These are phyloP conservation scores for Volucella zonaria DNA, from an alignment of 2,888 invertebrate genomes.

Conservation along the genomic window DNA sequence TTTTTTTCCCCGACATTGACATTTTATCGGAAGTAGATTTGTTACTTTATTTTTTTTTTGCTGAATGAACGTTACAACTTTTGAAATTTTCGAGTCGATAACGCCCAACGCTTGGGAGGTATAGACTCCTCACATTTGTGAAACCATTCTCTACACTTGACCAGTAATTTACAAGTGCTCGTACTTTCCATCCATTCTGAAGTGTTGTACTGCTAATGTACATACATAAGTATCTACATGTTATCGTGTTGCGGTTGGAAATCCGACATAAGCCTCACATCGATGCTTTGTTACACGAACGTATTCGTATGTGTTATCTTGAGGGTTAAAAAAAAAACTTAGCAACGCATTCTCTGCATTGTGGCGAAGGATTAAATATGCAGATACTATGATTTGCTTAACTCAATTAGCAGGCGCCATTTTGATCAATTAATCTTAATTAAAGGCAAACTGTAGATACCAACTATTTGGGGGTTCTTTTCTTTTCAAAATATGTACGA, in stretches of 20 bases:
- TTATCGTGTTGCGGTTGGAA: too few species aligned
- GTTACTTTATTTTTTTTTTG: not conserved
- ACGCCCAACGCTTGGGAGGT: not conserved
- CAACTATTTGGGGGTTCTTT: not conserved
- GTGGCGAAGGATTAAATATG: not conserved
- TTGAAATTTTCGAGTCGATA: not conserved
- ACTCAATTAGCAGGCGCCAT: slow-evolving; percentile 16
- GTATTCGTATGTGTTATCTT: too few species aligned
- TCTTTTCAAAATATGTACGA: not conserved
- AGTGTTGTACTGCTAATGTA: not conserved
- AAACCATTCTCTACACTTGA: too few species aligned
- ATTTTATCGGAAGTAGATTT: too few species aligned
- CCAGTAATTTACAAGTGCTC: too few species aligned
- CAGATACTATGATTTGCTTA: not conserved
- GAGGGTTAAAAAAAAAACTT: too few species aligned
- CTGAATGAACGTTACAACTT: not conserved
- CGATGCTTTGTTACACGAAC: too few species aligned
- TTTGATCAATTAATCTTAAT: slow-evolving; percentile 14
- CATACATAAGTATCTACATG: too few species aligned
- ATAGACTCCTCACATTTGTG: too few species aligned
- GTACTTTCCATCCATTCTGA: too few species aligned
- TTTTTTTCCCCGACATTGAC: too few species aligned
- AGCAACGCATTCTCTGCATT: not conserved
- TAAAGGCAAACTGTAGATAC: not conserved
- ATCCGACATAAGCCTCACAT: too few species aligned